A percentile compares a stretch with the other conserved stretches of the same genome.
These are phyloP conservation scores for Neoascia interrupta DNA, from an alignment of 2,888 invertebrate species.

Conservation along the genomic window DNA sequence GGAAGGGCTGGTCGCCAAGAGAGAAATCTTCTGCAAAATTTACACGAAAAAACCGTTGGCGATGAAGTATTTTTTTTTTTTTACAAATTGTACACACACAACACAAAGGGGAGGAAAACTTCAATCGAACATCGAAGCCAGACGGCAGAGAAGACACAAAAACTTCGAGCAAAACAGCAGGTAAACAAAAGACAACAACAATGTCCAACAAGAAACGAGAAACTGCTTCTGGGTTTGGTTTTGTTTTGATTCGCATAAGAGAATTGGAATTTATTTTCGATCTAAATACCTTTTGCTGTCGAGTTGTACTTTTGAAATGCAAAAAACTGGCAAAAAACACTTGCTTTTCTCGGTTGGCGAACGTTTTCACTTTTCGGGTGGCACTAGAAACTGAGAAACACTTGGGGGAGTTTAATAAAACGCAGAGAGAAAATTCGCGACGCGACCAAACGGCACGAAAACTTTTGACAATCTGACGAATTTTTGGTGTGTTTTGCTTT, in stretches of 20 bases:
- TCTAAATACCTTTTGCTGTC: slow-evolving; percentile 22
- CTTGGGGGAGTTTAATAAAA: slow-evolving; percentile 8
- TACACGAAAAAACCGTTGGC: slow-evolving; percentile 26
- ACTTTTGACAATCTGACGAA: slow-evolving; percentile 60
- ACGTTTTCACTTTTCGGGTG: slow-evolving; percentile 53
- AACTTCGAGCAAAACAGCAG: slow-evolving; percentile 25
- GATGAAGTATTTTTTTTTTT: too few relatives aligned
- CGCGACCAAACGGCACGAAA: slow-evolving; percentile 23
- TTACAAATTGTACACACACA: too few relatives aligned
- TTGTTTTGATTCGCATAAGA: slow-evolving; percentile 6
- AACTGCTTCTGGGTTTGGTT: slow-evolving; percentile 25
- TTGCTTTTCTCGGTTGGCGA: not conserved
- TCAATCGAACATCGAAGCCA: slow-evolving; percentile 43
- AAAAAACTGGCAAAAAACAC: too few relatives aligned
- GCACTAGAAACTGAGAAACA: too few relatives aligned
- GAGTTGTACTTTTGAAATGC: not conserved
- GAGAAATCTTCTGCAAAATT: slow-evolving; percentile 17
- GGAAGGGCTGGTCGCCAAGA: not conserved
- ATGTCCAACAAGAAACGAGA: slow-evolving; percentile 28
- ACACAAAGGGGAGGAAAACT: too few relatives aligned
- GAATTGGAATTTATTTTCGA: slow-evolving; percentile 6
- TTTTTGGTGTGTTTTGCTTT: slow-evolving; percentile 56
- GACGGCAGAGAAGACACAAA: slow-evolving; percentile 51
- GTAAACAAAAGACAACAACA: slow-evolving; percentile 63
- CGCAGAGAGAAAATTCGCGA: slow-evolving; percentile 10